phyloP scores from a whole-genome alignment of 2,113 vertebrate species.

The Pteropus alecto region DNA sequence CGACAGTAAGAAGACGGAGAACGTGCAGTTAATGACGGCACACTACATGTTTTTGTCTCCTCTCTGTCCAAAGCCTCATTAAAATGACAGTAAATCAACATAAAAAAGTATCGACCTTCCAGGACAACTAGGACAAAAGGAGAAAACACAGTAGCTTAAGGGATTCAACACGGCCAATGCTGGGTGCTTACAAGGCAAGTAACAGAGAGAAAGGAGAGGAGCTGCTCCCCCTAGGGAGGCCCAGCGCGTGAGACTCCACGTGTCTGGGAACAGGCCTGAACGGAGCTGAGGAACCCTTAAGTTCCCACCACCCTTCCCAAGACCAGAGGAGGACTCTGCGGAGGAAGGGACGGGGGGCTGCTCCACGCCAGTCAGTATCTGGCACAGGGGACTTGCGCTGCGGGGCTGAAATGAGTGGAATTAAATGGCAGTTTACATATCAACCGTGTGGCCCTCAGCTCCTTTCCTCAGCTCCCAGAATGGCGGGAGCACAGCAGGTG shows the following conservation, averaged over 20 bases:
- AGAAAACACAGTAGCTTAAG: not conserved
- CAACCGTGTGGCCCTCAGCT: fast-evolving
- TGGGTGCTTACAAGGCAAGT: too few species aligned
- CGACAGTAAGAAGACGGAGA: not conserved
- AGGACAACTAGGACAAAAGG: not conserved
- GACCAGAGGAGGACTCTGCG: not conserved
- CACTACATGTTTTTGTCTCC: not conserved
- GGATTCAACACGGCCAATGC: not conserved
- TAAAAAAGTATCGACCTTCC: not conserved
- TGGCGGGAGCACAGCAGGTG: not conserved
- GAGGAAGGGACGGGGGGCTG: not conserved
- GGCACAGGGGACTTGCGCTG: not conserved
- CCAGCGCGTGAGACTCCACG: not conserved
- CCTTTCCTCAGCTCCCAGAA: not conserved
- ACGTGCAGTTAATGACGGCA: not conserved
- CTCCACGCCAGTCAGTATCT: not conserved
- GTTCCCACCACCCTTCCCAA: not conserved
- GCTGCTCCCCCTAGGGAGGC: not conserved
- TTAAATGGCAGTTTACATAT: not conserved
- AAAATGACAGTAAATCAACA: not conserved
- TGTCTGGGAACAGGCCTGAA: not conserved
- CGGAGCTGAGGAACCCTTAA: not conserved
- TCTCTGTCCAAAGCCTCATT: not conserved
- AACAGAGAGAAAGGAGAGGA: not conserved
- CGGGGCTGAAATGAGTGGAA: not conserved